Conservation (phyloP, 2,797 vertebrate genomes). For the Fratercula arctica region DNA sequence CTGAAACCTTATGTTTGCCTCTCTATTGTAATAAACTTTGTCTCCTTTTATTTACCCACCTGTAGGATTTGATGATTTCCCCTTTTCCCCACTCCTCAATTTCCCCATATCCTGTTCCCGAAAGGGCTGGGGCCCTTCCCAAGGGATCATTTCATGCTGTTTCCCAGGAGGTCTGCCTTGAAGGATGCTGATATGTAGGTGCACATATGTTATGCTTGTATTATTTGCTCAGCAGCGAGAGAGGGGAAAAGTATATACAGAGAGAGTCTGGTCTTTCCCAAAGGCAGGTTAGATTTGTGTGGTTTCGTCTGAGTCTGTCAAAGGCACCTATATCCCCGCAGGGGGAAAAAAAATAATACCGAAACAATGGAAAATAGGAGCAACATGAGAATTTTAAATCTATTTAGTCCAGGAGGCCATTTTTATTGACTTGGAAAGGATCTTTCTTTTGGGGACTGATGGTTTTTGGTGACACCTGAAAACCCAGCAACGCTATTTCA, state of each 20-base stretch:
- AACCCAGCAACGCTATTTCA: rapidly evolving
- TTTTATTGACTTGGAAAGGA: background rate
- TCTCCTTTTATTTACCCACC: conserved; percentile 67
- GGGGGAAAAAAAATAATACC: background rate
- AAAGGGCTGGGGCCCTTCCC: conserved; percentile 48
- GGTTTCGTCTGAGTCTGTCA: background rate
- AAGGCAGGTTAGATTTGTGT: background rate
- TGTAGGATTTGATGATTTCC: conserved; percentile 63
- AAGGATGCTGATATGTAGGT: background rate
- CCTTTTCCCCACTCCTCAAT: background rate
- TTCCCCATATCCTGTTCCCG: conserved; percentile 62
- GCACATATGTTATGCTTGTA: background rate
- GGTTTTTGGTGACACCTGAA: background rate
- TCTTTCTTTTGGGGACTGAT: background rate
- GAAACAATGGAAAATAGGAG: background rate
- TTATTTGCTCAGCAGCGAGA: background rate
- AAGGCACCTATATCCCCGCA: background rate
- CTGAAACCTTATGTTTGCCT: conserved; percentile 38
- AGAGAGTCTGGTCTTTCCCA: background rate
- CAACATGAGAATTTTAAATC: background rate
- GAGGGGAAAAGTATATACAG: background rate
- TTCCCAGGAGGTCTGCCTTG: conserved; percentile 12
- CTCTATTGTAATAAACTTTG: conserved; percentile 56
- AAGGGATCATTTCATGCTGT: background rate
- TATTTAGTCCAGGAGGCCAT: background rate